Conservation (phyloP, 2,113 vertebrate genomes). For the Monarcha castaneiventris region DNA sequence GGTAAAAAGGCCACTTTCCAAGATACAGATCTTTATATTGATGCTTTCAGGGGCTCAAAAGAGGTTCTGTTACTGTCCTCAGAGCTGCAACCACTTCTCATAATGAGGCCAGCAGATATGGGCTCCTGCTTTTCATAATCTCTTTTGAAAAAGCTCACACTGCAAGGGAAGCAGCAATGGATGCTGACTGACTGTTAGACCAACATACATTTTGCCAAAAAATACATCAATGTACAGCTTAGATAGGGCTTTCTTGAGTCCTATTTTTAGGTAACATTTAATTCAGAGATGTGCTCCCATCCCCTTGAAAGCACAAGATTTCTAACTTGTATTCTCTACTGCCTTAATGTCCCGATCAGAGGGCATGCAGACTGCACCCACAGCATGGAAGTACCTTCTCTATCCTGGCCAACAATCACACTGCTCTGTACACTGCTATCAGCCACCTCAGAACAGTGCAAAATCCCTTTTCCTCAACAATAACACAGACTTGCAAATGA, state of each 20-base stretch:
- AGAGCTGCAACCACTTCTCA: constrained; percentile 4
- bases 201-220: not conserved
- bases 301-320: not conserved
- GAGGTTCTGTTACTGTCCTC: constrained; percentile 32
- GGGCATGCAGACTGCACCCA: not conserved
- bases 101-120: not conserved
- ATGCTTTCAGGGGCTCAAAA: constrained; percentile 51
- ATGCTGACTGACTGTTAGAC: not conserved
- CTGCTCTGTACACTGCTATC: not conserved
- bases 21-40: constrained; percentile 62
- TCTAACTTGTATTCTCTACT: not conserved
- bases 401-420: not conserved
- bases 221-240: not conserved
- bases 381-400: not conserved
- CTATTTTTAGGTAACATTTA: not conserved
- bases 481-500: not conserved
- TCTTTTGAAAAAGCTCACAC: not conserved
- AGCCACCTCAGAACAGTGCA: not conserved
- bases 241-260: not conserved
- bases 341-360: not conserved
- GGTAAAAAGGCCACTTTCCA: constrained; percentile 46
- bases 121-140: not conserved
- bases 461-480: not conserved
- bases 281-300: not conserved
- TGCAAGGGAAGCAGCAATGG: not conserved